Evolutionary conservation across 2,888 invertebrate genomes (phyloP).

Genomic region (Noctua janthe): DNA sequence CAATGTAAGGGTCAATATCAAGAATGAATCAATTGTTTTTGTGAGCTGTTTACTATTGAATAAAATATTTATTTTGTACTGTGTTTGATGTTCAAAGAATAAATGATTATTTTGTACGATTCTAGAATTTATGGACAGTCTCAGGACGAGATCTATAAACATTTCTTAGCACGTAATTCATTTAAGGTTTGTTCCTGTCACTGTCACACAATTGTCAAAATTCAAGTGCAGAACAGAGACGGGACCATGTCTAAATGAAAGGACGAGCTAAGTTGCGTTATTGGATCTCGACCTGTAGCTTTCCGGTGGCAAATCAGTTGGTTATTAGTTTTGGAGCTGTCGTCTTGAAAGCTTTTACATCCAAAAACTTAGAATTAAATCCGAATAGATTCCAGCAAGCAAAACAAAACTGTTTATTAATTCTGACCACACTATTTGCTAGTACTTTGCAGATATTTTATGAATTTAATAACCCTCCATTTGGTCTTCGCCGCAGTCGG

Average conservation of each 20-base stretch:
- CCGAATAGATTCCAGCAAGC: background rate
- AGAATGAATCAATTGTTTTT: slow-evolving; percentile 6
- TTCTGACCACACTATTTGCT: background rate
- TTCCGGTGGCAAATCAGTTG: no score
- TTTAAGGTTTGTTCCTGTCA: no score
- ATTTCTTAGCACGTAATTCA: no score
- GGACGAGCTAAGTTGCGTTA: no score
- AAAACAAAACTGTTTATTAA: background rate
- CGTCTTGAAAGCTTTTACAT: background rate
- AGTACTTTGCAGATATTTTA: background rate
- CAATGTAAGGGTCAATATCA: slow-evolving; percentile 43
- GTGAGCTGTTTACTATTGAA: background rate
- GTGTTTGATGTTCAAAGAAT: slow-evolving; percentile 5
- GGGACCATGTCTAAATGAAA: no score
- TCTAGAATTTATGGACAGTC: background rate
- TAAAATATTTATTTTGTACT: slow-evolving; percentile 4
- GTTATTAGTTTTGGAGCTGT: background rate
- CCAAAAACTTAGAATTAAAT: background rate
- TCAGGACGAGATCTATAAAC: background rate
- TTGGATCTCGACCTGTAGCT: no score
- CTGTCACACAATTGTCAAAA: no score
- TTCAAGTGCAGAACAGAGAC: no score
- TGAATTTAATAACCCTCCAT: background rate
- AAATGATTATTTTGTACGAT: background rate
- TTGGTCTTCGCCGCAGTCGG: background rate